Evolutionary conservation across 2,797 vertebrate genomes (phyloP).

Genomic region (Moxostoma hubbsi): DNA sequence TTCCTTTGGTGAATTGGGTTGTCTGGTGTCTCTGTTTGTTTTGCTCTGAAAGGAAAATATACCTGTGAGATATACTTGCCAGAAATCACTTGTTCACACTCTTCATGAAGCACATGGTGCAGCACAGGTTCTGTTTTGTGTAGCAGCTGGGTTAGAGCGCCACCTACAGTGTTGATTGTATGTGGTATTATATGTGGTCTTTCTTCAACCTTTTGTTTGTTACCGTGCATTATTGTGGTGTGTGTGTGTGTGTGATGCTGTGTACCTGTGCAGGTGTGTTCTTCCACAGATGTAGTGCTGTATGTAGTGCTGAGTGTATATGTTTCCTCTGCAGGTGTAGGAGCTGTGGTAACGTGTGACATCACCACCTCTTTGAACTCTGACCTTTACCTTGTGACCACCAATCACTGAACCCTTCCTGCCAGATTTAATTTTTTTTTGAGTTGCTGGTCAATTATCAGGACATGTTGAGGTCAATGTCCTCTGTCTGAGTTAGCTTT

Average conservation of each 20-base stretch:
- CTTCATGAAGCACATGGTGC: background rate
- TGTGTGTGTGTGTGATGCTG: background rate
- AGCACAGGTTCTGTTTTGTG: slow-evolving; percentile 9
- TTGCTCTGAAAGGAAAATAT: background rate
- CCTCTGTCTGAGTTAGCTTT: background rate
- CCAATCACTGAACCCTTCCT: slow-evolving; percentile 16
- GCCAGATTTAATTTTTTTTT: background rate
- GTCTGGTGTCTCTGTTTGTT: slow-evolving; percentile 6
- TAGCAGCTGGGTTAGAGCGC: background rate
- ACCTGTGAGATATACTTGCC: background rate
- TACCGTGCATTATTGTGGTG: background rate
- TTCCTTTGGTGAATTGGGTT: slow-evolving; percentile 3
- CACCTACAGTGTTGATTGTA: background rate
- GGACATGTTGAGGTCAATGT: background rate
- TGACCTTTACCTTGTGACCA: slow-evolving; percentile 32
- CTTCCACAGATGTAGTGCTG: slow-evolving; percentile 1
- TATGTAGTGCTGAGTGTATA: slow-evolving; percentile 54
- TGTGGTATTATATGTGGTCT: background rate
- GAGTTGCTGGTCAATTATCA: background rate
- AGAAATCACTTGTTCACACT: background rate
- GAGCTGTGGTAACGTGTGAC: slow-evolving; percentile 93
- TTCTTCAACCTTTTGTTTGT: background rate
- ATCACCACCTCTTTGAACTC: slow-evolving; percentile 62
- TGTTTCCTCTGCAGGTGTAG: slow-evolving; percentile 71
- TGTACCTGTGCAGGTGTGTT: slow-evolving; percentile 1